Evolutionary conservation across 2,797 vertebrate species (phyloP), one percentile per base, ranked within the genome.

Genomic region (Falco columbarius): DNA sequence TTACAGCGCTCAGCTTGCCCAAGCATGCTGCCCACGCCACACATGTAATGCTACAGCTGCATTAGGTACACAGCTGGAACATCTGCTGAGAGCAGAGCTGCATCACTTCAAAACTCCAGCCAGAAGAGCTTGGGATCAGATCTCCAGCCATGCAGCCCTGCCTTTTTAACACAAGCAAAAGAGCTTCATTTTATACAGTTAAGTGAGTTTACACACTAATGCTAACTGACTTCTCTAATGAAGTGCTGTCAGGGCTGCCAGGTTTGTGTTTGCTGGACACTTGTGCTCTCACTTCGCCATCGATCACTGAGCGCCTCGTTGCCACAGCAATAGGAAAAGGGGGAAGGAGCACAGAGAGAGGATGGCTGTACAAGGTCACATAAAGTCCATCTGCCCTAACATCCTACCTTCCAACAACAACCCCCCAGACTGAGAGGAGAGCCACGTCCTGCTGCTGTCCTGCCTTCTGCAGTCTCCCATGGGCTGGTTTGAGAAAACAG

Each of bases 1-100:
- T 29, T 55, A 21, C 24, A 32, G 46, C 61, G 32, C 70, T 81
- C 32, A 46, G 13, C 58, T 51, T 49, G 21, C 8, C 58, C 80
- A 44, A 27, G 13, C 8, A 3, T 2, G 7, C 18, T 52, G 40
- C 40, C 36, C 12, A 3, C 27, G 29, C 22, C 54, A 24, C 1
- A 0, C 7, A 5, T 17, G 22, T 17, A 24, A n/a, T 32, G 38
- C 51, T 27, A 23, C 30, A 59, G 32, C 42, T 77, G 29, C 55
- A 4, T 34, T 29, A 23, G 26, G 19, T 11, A 19, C 27, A 38
- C 8, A 29, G 24, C 27, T 0, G 1, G 46, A 30, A 38, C 20
- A 10, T 19, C 4, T 13, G 14, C 44, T 62, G 29, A 47, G 12
- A 12, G 55, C 61, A 75, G 51, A 75, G 34, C 38, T 30, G 29